These are phyloP conservation scores for Ptilorrhoa leucosticta DNA, from an alignment of 2,113 vertebrate species.

Conservation along the genomic window DNA sequence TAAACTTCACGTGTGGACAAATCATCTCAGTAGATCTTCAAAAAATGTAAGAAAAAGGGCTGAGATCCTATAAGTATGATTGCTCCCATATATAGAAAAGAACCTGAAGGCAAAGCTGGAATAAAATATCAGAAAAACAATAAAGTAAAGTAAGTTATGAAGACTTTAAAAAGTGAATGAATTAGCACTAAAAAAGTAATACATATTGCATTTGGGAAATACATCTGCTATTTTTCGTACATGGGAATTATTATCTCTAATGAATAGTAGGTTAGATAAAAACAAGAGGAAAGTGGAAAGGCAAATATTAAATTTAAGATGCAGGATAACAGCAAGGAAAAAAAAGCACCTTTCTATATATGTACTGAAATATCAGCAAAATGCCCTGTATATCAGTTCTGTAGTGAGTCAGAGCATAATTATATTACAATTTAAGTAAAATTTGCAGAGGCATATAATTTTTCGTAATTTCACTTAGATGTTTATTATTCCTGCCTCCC, in stretches of 20 bases:
- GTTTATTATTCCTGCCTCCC: background rate
- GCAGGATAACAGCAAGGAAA: background rate
- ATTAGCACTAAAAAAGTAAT: background rate
- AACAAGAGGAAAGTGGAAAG: background rate
- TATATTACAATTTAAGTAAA: background rate
- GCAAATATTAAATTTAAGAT: background rate
- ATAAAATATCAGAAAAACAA: background rate
- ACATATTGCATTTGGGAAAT: rapidly evolving
- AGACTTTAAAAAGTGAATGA: background rate
- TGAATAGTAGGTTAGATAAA: background rate
- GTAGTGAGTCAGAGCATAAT: background rate
- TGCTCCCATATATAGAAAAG: background rate
- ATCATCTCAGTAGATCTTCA: background rate
- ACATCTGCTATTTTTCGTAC: background rate
- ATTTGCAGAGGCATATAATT: background rate
- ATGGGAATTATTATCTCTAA: background rate
- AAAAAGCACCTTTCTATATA: background rate
- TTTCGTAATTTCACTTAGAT: background rate
- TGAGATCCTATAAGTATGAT: background rate
- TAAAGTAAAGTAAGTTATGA: background rate
- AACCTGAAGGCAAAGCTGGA: background rate
- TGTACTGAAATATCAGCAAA: background rate
- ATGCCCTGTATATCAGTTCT: background rate
- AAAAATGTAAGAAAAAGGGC: background rate
- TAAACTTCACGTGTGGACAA: background rate